Evolutionary conservation across 2,113 vertebrate species (phyloP).

Genomic region (Hiodon tergisus): DNA sequence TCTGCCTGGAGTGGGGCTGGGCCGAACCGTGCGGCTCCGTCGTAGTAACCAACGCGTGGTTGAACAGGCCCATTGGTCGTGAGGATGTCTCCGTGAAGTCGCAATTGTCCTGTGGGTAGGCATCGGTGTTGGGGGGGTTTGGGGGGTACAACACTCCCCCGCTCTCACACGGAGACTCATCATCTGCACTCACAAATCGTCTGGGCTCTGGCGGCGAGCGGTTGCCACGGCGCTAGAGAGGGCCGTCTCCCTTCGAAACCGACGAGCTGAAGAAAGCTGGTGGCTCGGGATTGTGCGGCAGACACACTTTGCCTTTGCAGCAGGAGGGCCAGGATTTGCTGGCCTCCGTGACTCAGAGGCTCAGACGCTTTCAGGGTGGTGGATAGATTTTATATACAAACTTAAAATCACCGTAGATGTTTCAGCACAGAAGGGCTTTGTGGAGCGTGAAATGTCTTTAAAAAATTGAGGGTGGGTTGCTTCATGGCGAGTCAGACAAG

Average conservation of each 20-base stretch:
- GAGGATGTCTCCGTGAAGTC: neutral
- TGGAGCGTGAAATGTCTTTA: too few species aligned
- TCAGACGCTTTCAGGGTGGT: neutral
- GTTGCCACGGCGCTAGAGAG: slow-evolving; percentile 50
- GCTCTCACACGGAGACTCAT: slow-evolving; percentile 23
- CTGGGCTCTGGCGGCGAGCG: slow-evolving; percentile 29
- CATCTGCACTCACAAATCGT: slow-evolving; percentile 46
- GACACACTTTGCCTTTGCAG: slow-evolving; percentile 31
- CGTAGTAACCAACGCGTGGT: neutral
- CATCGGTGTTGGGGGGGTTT: neutral
- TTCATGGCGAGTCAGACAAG: too few species aligned
- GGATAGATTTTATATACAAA: too few species aligned
- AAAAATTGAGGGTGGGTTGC: too few species aligned
- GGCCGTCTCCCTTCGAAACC: slow-evolving; percentile 54
- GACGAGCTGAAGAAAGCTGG: slow-evolving; percentile 36
- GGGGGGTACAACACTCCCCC: neutral
- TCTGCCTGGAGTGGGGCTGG: neutral
- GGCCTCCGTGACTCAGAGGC: neutral
- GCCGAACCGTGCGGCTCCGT: neutral
- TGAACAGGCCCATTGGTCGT: neutral
- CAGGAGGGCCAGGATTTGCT: slow-evolving; percentile 15
- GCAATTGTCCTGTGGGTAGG: neutral
- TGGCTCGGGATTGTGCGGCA: slow-evolving; percentile 30
- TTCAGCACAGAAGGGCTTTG: too few species aligned
- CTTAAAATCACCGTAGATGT: too few species aligned